These are phyloP conservation scores for Daktulosphaira vitifoliae DNA, from an alignment of 1,140 invertebrate genomes.

Conservation along the genomic window DNA sequence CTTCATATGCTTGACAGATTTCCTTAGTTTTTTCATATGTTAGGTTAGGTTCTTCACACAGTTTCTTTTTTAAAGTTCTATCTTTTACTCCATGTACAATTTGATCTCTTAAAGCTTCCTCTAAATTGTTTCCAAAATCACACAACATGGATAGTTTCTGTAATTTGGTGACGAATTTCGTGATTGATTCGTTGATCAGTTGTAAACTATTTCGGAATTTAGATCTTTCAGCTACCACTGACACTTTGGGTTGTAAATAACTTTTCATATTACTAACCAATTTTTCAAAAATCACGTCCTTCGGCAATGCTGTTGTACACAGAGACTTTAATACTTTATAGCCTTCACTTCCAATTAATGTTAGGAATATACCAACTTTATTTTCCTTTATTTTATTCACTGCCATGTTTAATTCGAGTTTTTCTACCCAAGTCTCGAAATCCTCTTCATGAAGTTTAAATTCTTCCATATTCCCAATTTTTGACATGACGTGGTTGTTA, in stretches of 20 bases:
- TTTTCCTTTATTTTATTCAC: constrained; percentile 15
- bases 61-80: constrained; percentile 13
- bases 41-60: not conserved
- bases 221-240: not conserved
- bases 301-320: not conserved
- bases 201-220: constrained; percentile 17
- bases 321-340: constrained; percentile 6
- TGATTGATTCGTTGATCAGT: not conserved
- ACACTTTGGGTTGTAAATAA: not conserved
- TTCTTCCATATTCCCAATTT: constrained; percentile 3
- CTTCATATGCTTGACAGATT: constrained; percentile 7
- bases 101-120: no score
- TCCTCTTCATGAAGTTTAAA: constrained; percentile 12
- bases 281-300: not conserved
- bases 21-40: not conserved
- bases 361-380: constrained; percentile 1
- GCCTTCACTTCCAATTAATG: constrained; percentile 8
- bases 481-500: not conserved
- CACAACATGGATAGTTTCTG: constrained; percentile 3
- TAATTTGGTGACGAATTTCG: constrained; percentile 8
- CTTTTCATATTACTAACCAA: constrained; percentile 2
- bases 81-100: no score
- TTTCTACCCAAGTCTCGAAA: constrained; percentile 2
- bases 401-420: not conserved
- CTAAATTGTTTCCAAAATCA: no score